Evolutionary conservation across 23 tunicate genomes (phyloP).

Genomic region (Styela plicata): DNA sequence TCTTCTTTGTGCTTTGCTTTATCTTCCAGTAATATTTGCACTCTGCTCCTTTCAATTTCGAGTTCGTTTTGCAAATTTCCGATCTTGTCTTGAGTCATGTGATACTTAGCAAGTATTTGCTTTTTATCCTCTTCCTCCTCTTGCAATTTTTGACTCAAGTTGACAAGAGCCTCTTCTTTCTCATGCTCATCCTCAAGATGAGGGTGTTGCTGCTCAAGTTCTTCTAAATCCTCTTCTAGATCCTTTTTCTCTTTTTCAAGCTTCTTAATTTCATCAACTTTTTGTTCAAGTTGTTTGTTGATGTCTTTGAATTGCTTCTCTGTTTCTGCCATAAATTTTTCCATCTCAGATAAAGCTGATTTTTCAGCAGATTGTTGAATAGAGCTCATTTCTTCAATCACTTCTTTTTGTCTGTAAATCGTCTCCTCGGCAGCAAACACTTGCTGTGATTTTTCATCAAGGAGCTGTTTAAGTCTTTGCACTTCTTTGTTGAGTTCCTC

Average conservation of each 20-base stretch:
- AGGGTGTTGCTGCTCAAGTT: conserved; percentile 35
- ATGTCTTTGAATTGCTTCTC: conserved; percentile 71
- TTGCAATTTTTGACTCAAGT: conserved; percentile 30
- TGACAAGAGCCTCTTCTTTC: conserved; percentile 19
- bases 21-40: conserved; percentile 41
- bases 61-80: conserved; percentile 58
- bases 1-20: conserved; percentile 34
- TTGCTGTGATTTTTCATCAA: conserved; percentile 70
- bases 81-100: conserved; percentile 46
- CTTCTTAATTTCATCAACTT: conserved; percentile 36
- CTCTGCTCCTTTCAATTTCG: conserved; percentile 67
- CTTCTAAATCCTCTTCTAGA: conserved; percentile 43
- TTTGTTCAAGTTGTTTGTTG: conserved; percentile 56
- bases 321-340: conserved; percentile 61
- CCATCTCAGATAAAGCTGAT: conserved; percentile 76
- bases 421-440: conserved; percentile 84
- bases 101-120: conserved; percentile 31
- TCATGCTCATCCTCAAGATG: conserved; percentile 18
- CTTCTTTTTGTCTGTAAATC: conserved; percentile 87
- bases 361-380: conserved; percentile 65
- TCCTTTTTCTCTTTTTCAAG: conserved; percentile 44
- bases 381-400: conserved; percentile 68
- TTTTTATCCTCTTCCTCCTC: conserved; percentile 52
- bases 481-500: conserved; percentile 55
- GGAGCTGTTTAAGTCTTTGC: conserved; percentile 40